A percentile compares a stretch with the other conserved stretches of the same genome.
phyloP scores from a whole-genome alignment of 2,888 invertebrate species.

The Hydrotaea diabolus region DNA sequence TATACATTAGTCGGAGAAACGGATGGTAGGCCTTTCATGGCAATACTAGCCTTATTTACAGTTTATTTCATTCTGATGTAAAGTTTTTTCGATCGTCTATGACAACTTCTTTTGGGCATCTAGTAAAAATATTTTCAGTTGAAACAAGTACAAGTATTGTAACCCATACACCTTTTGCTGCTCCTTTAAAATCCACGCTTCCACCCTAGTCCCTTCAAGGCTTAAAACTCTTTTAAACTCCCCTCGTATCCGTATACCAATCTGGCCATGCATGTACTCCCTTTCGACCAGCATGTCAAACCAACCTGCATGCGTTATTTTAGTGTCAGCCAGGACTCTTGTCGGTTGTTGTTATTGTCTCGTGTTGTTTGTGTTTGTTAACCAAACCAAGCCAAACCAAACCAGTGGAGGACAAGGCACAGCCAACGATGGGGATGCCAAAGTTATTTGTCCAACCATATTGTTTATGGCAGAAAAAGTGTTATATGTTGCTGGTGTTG shows the following conservation, averaged over 20 bases:
- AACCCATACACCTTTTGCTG: no score
- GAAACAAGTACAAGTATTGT: no score
- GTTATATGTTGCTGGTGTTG: neutral
- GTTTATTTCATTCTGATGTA: no score
- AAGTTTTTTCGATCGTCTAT: no score
- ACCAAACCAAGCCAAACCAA: neutral
- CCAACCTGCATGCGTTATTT: neutral
- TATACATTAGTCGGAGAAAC: no score
- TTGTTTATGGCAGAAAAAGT: constrained; percentile 25
- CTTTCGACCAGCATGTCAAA: neutral
- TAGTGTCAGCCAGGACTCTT: neutral
- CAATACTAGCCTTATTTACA: no score
- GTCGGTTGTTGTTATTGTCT: neutral
- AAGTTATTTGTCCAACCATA: constrained; percentile 23
- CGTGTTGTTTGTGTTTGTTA: constrained; percentile 29
- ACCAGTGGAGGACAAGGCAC: neutral
- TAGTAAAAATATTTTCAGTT: no score
- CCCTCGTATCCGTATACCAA: neutral
- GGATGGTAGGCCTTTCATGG: no score
- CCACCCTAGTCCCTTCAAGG: no score
- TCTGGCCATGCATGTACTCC: constrained; percentile 22
- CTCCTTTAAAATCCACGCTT: no score
- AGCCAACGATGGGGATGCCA: neutral
- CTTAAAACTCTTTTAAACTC: no score
- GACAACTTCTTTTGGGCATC: no score